These are phyloP conservation scores for Zaprionus capensis DNA, from an alignment of 1,140 invertebrate species.

Conservation along the genomic window DNA sequence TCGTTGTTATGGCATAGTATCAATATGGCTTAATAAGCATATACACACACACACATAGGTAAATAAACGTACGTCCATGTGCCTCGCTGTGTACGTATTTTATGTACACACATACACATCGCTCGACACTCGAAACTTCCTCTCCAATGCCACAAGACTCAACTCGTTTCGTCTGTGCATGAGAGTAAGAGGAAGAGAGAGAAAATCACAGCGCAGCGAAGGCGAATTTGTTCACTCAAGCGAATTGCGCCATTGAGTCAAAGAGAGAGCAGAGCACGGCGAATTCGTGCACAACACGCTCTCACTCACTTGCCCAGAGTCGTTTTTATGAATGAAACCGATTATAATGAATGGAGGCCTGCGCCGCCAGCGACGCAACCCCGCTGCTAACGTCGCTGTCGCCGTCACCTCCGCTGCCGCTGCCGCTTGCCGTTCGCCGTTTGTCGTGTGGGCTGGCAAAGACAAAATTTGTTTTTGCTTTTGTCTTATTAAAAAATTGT, in stretches of 20 bases:
- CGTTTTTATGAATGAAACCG: constrained; percentile 81
- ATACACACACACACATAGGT: constrained; percentile 20
- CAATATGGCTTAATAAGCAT: constrained; percentile 46
- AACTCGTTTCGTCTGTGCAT: constrained; percentile 35
- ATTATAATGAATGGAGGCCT: constrained; percentile 78
- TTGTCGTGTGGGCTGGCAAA: constrained; percentile 54
- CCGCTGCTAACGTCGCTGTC: constrained; percentile 48
- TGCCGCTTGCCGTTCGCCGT: constrained; percentile 10
- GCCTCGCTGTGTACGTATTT: constrained; percentile 10
- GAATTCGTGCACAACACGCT: constrained; percentile 54
- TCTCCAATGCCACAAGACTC: constrained; percentile 49
- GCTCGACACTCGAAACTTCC: constrained; percentile 47
- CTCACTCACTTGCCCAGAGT: constrained; percentile 65
- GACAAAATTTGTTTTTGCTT: constrained; percentile 57
- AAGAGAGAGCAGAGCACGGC: constrained; percentile 28
- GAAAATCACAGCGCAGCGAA: constrained; percentile 49
- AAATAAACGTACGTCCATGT: constrained; percentile 22
- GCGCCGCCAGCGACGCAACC: constrained; percentile 40
- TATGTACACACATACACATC: constrained; percentile 6
- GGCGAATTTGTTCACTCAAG: constrained; percentile 32
- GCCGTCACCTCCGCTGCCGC: constrained; percentile 33
- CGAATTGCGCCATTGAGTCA: constrained; percentile 29
- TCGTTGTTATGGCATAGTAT: constrained; percentile 43
- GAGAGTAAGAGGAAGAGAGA: background rate
- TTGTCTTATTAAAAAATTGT: constrained; percentile 44